Base-by-base conservation (phyloP, 2,888 invertebrate species). In the Eupithecia subfuscata region DNA sequence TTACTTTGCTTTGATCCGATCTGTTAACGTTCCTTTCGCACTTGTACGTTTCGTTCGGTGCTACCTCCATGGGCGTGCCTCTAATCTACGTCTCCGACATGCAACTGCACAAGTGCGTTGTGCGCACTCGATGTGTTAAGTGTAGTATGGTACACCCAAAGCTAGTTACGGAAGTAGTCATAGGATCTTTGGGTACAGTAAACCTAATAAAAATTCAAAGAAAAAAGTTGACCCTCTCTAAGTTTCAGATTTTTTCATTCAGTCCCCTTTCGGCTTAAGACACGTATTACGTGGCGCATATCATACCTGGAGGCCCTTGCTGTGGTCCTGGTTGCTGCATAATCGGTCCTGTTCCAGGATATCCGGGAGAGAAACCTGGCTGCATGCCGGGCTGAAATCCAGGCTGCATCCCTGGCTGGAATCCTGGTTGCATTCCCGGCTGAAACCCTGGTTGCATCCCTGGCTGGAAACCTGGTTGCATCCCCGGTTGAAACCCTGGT, bases 381-480 rank as follows among this genome's bases (percentile, higher is more conserved):
- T 86, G 90, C 70, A 81, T 89, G 0, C 91, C 91, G 2, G 90
- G 90, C 75, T 90, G 90, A 67, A 84, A 90, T 0, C 92, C 92
- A 8, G 91, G 89, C 69, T 91, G 92, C 69, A 87, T 89, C 0
- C 92, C 91, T 34, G 92, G 91, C 74, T 92, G 93, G 64, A 89
- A 91, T 0, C 92, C 92, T n/a, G 87, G 83, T 67, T 93, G 93
- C 89, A 92, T 90, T 60, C 92, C 93, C 22, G 92, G 91, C 73
- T 92, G 93, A 68, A 89, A 90, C 63, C 92, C 93, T 30, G 92
- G 91, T 73, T 92, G 93, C 65, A 89, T 91, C 0, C 92, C 92
- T 25, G 87, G 84, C 70, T 93, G 93, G 90, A 92, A 90, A 63
- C 92, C 93, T 30, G 92, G 91, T 73, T 92, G 93, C 69, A 89